Evolutionary conservation across 2,113 vertebrate species (phyloP).

Genomic region (Entomyzon cyanotis): DNA sequence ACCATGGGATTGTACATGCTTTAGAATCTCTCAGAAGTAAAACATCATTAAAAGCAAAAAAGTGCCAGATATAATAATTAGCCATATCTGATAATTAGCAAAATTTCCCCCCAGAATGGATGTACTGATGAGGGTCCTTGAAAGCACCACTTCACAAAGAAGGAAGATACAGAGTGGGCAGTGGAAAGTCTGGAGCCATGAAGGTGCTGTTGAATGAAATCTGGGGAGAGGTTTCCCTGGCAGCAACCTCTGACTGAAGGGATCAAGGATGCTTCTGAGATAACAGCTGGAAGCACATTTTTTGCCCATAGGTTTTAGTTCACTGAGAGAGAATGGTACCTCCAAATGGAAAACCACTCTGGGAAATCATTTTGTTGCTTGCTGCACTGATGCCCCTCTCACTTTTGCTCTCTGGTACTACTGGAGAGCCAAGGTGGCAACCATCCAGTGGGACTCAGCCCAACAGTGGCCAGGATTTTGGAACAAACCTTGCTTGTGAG

Average conservation of each 20-base stretch:
- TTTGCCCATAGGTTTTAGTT: not conserved
- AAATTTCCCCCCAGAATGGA: not conserved
- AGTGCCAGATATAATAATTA: not conserved
- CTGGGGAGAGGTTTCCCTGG: not conserved
- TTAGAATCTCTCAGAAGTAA: not conserved
- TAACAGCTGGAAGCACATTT: not conserved
- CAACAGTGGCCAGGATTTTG: not conserved
- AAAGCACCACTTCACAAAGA: not conserved
- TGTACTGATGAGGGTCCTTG: not conserved
- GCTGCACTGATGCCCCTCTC: not conserved
- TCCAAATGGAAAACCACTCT: not conserved
- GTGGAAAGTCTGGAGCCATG: not conserved
- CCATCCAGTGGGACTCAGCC: rapidly evolving
- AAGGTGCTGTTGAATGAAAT: not conserved
- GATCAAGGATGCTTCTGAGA: rapidly evolving
- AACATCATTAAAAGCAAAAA: not conserved
- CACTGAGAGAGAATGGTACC: not conserved
- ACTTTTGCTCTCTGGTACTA: not conserved
- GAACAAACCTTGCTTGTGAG: not conserved
- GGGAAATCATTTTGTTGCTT: not conserved
- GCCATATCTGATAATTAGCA: not conserved
- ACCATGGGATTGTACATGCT: not conserved
- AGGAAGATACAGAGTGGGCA: not conserved
- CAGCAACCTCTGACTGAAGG: not conserved
- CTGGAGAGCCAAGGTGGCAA: not conserved